Conservation (phyloP, 2,113 vertebrate species). For the Oryctolagus cuniculus region DNA sequence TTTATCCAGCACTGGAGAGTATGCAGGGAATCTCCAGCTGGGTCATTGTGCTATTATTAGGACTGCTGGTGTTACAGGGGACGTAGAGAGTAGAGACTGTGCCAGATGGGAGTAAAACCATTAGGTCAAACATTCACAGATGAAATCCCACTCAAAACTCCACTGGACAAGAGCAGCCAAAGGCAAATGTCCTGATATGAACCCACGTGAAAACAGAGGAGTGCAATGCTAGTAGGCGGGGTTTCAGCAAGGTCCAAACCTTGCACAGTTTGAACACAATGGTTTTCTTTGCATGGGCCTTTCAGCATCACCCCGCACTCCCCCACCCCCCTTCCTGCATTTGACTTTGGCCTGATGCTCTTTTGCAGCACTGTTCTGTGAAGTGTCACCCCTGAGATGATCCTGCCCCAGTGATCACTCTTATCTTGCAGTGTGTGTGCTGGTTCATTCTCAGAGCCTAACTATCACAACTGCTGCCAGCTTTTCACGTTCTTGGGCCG, state of each 20-base stretch:
- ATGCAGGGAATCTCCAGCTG: not conserved
- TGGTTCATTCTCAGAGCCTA: slow-evolving; percentile 54
- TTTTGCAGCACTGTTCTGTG: not conserved
- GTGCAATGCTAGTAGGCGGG: not conserved
- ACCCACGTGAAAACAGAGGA: not conserved
- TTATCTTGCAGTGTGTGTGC: slow-evolving; percentile 41
- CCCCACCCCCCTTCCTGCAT: too few species aligned
- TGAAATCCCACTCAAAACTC: slow-evolving; percentile 31
- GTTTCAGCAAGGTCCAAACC: not conserved
- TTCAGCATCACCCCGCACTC: not conserved
- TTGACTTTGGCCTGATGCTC: not conserved
- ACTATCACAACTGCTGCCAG: not conserved
- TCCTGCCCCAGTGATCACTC: slow-evolving; percentile 51
- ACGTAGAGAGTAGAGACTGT: slow-evolving; percentile 33
- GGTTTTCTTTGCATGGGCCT: not conserved
- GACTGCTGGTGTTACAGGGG: not conserved
- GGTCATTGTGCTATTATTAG: slow-evolving; percentile 1
- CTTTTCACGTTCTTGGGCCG: slow-evolving; percentile 39
- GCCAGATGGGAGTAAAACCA: not conserved
- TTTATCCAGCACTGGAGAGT: slow-evolving; percentile 19
- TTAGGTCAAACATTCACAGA: slow-evolving; percentile 1
- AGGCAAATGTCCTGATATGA: not conserved
- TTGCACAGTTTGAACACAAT: not conserved
- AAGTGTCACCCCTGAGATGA: not conserved
- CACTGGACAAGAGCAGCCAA: not conserved